phyloP scores from a whole-genome alignment of 1,140 invertebrate species.

The Drosophila dunni region DNA sequence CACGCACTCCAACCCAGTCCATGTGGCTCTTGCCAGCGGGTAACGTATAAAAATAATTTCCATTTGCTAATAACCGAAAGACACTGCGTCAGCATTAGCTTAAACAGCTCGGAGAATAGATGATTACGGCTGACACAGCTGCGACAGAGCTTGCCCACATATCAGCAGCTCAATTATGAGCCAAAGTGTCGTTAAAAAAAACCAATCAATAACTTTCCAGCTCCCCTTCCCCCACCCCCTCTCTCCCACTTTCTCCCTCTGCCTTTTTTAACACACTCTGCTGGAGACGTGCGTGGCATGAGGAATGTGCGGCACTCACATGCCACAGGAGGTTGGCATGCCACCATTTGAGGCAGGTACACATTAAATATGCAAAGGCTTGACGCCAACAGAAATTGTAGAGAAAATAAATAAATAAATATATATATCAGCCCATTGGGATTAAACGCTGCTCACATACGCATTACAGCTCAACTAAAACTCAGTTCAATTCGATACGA shows the following conservation, averaged over 20 bases:
- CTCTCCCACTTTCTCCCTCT: not conserved
- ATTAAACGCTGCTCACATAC: conserved; percentile 8
- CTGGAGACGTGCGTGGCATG: conserved; percentile 43
- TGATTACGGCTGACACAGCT: conserved; percentile 27
- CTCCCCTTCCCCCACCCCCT: not conserved
- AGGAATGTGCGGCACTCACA: conserved; percentile 21
- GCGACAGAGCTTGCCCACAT: conserved; percentile 25
- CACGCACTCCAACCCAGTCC: no score
- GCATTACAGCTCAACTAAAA: conserved; percentile 14
- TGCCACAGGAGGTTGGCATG: not conserved
- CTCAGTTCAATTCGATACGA: not conserved
- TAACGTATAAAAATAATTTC: not conserved
- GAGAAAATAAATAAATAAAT: not conserved
- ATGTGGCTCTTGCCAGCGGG: not conserved
- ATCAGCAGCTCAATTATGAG: conserved; percentile 41
- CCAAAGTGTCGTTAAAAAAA: conserved; percentile 43
- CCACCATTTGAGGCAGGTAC: conserved; percentile 7
- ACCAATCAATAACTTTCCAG: conserved; percentile 44
- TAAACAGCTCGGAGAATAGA: not conserved
- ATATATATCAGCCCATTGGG: conserved; percentile 8
- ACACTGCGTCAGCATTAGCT: not conserved
- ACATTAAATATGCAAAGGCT: conserved; percentile 44
- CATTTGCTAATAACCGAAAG: not conserved
- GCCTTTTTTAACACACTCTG: conserved; percentile 19
- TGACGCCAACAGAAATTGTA: not conserved